Conservation (phyloP, 1,140 invertebrate genomes). For the Trypoxylus dichotomus region DNA sequence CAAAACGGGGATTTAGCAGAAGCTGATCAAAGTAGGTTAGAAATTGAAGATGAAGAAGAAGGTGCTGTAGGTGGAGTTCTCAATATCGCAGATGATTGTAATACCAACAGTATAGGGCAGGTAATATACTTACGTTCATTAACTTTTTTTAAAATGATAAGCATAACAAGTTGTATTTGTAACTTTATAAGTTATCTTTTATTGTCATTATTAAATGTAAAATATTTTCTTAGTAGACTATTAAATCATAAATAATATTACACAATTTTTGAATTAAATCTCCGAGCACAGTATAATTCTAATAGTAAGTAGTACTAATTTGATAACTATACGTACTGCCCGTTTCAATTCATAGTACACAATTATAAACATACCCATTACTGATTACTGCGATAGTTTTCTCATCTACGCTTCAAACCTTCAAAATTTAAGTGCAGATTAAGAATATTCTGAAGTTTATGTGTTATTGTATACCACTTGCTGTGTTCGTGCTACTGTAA, state of each 20-base stretch:
- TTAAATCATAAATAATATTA: not conserved
- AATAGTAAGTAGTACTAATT: no score
- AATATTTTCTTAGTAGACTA: not conserved
- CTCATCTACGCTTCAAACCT: no score
- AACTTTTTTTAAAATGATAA: not conserved
- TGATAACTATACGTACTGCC: no score
- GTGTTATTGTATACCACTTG: no score
- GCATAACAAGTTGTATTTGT: not conserved
- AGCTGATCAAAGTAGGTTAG: slow-evolving; percentile 49
- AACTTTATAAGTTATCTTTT: not conserved
- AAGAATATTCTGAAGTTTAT: no score
- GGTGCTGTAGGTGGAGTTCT: slow-evolving; percentile 50
- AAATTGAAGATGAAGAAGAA: slow-evolving; percentile 44
- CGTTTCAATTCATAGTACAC: no score
- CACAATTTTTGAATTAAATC: not conserved
- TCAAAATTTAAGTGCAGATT: no score
- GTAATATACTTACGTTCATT: slow-evolving; percentile 30
- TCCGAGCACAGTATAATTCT: no score
- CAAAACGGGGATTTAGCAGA: slow-evolving; percentile 52
- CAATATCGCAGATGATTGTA: not conserved
- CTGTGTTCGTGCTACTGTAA: no score
- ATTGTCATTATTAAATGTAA: not conserved
- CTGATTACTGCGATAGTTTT: no score
- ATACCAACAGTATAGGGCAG: slow-evolving; percentile 29
- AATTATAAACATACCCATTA: no score